Evolutionary conservation across 1,140 invertebrate genomes (phyloP).

Genomic region (Chironomus striatipennis): DNA sequence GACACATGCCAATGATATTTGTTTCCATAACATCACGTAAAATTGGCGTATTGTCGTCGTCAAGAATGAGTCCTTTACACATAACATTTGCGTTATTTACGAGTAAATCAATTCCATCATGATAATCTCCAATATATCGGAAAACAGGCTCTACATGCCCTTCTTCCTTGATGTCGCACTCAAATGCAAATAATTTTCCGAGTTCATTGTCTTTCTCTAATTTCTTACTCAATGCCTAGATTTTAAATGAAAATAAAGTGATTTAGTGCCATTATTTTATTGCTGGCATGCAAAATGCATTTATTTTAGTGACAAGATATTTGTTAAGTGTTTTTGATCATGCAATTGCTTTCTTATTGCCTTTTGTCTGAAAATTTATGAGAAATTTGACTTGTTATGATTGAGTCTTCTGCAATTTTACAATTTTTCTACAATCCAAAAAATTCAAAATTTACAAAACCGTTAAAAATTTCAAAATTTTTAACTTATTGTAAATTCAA

Average conservation of each 20-base stretch:
- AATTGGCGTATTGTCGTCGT: slow-evolving; percentile 36
- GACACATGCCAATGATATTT: slow-evolving; percentile 47
- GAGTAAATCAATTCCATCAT: slow-evolving; percentile 55
- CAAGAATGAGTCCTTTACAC: slow-evolving; percentile 35
- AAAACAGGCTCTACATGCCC: slow-evolving; percentile 54
- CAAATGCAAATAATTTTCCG: slow-evolving; percentile 40
- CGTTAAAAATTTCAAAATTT: too few relatives aligned
- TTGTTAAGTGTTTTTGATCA: too few relatives aligned
- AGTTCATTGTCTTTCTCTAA: slow-evolving; percentile 25
- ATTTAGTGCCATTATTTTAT: too few relatives aligned
- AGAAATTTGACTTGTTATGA: too few relatives aligned
- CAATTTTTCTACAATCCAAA: too few relatives aligned
- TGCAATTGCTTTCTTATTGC: too few relatives aligned
- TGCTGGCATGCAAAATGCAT: too few relatives aligned
- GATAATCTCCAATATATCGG: slow-evolving; percentile 45
- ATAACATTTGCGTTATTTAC: slow-evolving; percentile 60
- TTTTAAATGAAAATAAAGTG: background rate
- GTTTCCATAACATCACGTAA: slow-evolving; percentile 43
- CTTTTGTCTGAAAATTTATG: too few relatives aligned
- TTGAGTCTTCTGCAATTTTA: too few relatives aligned
- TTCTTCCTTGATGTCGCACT: slow-evolving; percentile 52
- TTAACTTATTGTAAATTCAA: too few relatives aligned
- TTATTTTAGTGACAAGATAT: too few relatives aligned
- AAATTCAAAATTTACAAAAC: too few relatives aligned
- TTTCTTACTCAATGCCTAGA: background rate